phyloP scores from a whole-genome alignment of 2,888 invertebrate species.

The Hydrotaea diabolus region DNA sequence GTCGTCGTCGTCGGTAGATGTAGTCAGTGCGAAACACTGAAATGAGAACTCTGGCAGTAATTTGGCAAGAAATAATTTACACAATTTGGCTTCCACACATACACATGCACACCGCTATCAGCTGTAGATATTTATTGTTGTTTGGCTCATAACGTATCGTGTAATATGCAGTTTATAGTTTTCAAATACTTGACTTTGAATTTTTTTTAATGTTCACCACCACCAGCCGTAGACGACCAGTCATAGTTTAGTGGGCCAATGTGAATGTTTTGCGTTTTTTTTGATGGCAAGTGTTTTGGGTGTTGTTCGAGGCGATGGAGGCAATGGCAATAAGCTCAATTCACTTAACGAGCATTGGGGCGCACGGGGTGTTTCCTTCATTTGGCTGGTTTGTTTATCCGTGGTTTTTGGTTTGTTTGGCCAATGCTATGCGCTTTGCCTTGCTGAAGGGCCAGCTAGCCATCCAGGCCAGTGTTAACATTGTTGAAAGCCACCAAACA shows the following conservation, averaged over 20 bases:
- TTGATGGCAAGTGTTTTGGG: not conserved
- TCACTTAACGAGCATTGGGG: not conserved
- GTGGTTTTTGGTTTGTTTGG: slow-evolving; percentile 43
- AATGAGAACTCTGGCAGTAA: slow-evolving; percentile 32
- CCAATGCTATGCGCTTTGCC: slow-evolving; percentile 21
- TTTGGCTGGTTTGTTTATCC: slow-evolving; percentile 21
- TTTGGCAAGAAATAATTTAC: slow-evolving; percentile 60
- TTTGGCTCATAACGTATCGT: slow-evolving; percentile 33
- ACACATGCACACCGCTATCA: not conserved
- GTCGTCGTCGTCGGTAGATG: too few relatives aligned
- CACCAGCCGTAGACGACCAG: slow-evolving; percentile 4
- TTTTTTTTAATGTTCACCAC: slow-evolving; percentile 40
- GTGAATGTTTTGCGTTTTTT: slow-evolving; percentile 52
- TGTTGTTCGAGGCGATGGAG: not conserved
- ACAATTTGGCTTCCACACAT: slow-evolving; percentile 43
- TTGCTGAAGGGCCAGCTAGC: slow-evolving; percentile 38
- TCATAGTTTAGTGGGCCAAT: slow-evolving; percentile 65
- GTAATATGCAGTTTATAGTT: slow-evolving; percentile 31
- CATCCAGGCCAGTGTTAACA: slow-evolving; percentile 31
- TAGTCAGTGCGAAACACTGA: not conserved
- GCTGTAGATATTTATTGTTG: not conserved
- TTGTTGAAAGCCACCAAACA: slow-evolving; percentile 23
- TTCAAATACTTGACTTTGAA: slow-evolving; percentile 66
- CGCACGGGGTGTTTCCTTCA: not conserved
- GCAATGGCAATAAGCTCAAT: slow-evolving; percentile 19